These are phyloP conservation scores for Unio pictorum DNA, from an alignment of 2,888 invertebrate species.

Conservation along the genomic window DNA sequence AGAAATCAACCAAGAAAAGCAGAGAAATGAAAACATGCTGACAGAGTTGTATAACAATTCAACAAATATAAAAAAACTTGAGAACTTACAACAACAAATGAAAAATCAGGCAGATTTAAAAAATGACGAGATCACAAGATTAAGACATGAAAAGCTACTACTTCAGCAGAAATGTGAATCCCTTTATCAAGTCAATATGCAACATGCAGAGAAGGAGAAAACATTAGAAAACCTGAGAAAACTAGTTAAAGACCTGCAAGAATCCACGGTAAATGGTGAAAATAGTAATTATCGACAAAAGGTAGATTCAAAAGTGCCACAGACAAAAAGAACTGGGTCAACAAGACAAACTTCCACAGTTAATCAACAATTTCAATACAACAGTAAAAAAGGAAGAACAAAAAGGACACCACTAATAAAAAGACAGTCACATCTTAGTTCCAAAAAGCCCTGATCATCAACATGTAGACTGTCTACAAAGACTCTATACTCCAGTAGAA, in stretches of 20 bases:
- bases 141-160: constrained; percentile 31
- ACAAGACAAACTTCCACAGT: too few relatives aligned
- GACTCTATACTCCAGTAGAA: too few relatives aligned
- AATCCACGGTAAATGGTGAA: constrained; percentile 22
- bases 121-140: constrained; percentile 27
- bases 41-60: constrained; percentile 47
- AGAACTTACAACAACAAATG: constrained; percentile 32
- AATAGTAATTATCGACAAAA: constrained; percentile 21
- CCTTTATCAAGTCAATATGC: constrained; percentile 25
- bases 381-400: too few relatives aligned
- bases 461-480: too few relatives aligned
- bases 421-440: too few relatives aligned
- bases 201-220: constrained; percentile 49
- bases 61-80: constrained; percentile 45
- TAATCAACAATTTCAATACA: too few relatives aligned
- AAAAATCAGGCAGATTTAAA: constrained; percentile 32
- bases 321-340: neutral
- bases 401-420: too few relatives aligned
- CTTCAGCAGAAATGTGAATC: constrained; percentile 27
- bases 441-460: too few relatives aligned
- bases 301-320: constrained; percentile 1
- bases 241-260: constrained; percentile 39
- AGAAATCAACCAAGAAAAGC: constrained; percentile 34
- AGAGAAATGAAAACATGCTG: constrained; percentile 41
- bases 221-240: constrained; percentile 41